Evolutionary conservation across 53 echinoderm and acorn worm species (phyloP).

Genomic region (Henricia sp.): DNA sequence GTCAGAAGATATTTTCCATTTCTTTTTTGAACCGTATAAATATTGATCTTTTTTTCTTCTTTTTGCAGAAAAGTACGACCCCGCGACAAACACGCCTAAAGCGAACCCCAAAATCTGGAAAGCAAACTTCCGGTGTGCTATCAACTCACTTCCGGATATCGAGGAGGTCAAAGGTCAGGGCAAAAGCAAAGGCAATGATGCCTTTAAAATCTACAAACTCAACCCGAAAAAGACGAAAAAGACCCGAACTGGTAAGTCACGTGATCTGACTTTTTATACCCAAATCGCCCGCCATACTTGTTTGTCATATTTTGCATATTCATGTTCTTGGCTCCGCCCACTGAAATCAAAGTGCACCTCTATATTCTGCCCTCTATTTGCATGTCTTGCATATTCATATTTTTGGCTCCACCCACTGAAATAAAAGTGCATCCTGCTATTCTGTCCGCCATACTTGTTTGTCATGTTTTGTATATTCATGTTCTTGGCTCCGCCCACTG

Average conservation of each 20-base stretch:
- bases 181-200: conserved; percentile 93
- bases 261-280: no score
- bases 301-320: no score
- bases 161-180: conserved; percentile 86
- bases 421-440: no score
- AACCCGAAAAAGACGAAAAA: conserved; percentile 78
- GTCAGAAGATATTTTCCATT: not conserved
- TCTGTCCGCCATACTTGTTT: no score
- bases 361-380: no score
- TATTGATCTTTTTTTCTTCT: not conserved
- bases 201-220: conserved; percentile 93
- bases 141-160: conserved; percentile 99
- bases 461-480: no score
- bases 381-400: no score
- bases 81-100: conserved; percentile 72
- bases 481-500: no score
- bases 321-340: no score
- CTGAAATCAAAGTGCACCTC: no score
- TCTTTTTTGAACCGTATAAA: not conserved
- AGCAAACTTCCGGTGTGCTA: conserved; percentile 97
- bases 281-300: no score
- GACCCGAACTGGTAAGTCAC: conserved; percentile 28
- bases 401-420: no score
- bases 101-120: conserved; percentile 98
- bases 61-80: conserved; percentile 90